Percentiles rank a stretch among this genome's conserved stretches.
Evolutionary conservation across 2,113 vertebrate genomes (phyloP).

Genomic region (Eurystomus gularis): DNA sequence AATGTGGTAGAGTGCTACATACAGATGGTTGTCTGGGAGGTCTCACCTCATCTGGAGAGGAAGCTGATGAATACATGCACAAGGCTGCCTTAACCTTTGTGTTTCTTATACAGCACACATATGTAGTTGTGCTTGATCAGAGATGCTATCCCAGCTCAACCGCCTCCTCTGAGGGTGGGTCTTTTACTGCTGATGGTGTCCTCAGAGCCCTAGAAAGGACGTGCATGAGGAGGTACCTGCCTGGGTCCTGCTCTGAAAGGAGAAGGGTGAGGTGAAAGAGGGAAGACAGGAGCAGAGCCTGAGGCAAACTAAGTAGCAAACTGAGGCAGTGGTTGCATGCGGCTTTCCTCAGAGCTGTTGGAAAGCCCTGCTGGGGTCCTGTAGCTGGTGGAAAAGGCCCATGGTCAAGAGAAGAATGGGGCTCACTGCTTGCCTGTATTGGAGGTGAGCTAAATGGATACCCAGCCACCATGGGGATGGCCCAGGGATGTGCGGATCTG

Average conservation of each 20-base stretch:
- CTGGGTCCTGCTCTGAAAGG: background rate
- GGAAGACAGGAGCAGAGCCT: background rate
- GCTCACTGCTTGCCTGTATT: background rate
- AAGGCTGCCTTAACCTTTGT: background rate
- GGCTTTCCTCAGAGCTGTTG: background rate
- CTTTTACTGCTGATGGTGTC: background rate
- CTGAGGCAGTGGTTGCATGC: background rate
- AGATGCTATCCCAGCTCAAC: background rate
- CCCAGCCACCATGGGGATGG: background rate
- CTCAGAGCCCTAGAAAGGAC: rapidly evolving
- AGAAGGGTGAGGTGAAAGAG: background rate
- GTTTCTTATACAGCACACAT: background rate
- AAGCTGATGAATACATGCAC: background rate
- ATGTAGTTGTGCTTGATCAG: background rate
- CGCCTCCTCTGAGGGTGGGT: background rate
- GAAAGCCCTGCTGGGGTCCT: background rate
- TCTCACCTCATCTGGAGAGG: background rate
- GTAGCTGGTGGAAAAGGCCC: background rate
- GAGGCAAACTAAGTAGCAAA: no score
- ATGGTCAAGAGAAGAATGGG: background rate
- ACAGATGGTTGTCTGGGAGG: background rate
- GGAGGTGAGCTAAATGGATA: rapidly evolving
- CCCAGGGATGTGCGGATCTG: background rate
- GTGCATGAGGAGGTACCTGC: rapidly evolving
- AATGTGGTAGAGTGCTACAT: background rate